Conservation (phyloP, 1,140 invertebrate species). For the Atta colombica region DNA sequence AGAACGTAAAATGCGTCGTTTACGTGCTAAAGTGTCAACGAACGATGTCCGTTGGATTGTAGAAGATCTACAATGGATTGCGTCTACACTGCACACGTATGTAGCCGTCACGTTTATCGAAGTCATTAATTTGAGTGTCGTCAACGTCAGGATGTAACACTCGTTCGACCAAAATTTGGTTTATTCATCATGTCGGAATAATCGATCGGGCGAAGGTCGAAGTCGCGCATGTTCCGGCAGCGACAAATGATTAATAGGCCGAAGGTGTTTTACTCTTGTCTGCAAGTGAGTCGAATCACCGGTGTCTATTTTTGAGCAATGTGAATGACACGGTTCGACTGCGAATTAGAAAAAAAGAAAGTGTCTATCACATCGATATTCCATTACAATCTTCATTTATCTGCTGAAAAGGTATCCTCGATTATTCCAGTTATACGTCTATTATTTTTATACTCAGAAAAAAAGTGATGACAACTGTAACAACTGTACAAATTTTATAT, state of each 20-base stretch:
- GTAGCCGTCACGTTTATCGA: constrained; percentile 44
- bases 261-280: constrained; percentile 41
- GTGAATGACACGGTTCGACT: background rate
- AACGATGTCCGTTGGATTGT: constrained; percentile 13
- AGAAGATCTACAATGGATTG: constrained; percentile 33
- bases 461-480: too few relatives aligned
- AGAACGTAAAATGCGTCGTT: constrained; percentile 47
- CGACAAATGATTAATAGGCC: constrained; percentile 54
- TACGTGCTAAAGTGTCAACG: constrained; percentile 38
- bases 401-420: too few relatives aligned
- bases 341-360: background rate
- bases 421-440: background rate
- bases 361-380: background rate
- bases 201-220: constrained; percentile 38
- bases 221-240: constrained; percentile 41
- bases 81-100: background rate
- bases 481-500: too few relatives aligned
- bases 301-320: constrained; percentile 17
- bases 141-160: constrained; percentile 34
- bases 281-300: constrained; percentile 19
- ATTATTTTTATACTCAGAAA: background rate
- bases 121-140: constrained; percentile 57
- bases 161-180: constrained; percentile 57
- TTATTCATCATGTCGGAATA: constrained; percentile 54
- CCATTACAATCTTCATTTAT: background rate